Base-by-base conservation (phyloP, 2,888 invertebrate genomes). In the Sarcophaga caerulescens region DNA sequence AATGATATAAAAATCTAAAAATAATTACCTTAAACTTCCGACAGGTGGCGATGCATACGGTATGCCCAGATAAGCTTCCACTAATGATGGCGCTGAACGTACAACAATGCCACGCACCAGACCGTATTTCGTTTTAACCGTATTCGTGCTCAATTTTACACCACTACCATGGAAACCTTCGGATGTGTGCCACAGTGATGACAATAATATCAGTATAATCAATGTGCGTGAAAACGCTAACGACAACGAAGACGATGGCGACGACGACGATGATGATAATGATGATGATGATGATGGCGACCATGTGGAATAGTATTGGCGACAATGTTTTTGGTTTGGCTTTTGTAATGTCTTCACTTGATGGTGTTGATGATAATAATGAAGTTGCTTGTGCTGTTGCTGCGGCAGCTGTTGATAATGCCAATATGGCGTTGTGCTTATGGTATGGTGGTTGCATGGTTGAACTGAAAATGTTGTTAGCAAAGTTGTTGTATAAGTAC, bases 31-130 rank as follows among this genome's bases (percentile, higher is more conserved):
- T 90, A 98, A 95, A 91, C 97, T 96, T 89, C 98, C 98, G 89
- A 97, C 95, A 14, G 98, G 98, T 87, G 98, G 97, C 88, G 98
- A 97, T 85, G 98, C 98, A 94, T 98, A 99, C 63, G 98, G 98
- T 89, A 99, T 97, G 87, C 98, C 98, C 86, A 98, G 95, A 93
- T 97, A 99, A 21, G 97, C 97, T 94, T 98, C 98, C 89, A 98
- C 97, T 82, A 92, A 87, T 87, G 96, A 87, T 87, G 96, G 96
- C 92, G 96, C 95, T 88, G 96, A 95, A 91, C 97, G 96, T 75
- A 97, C 95, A 89, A 97, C 95, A 92, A 97, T 95, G 80, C 98
- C 98, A 69, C 98, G 95, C 90, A 98, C 94, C 85, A 96, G 95
- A 57, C 98, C 98, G 94, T 98, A 98, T 93, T 97, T 97, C 89